These are phyloP conservation scores for Tenodera sinensis DNA, from an alignment of 2,888 invertebrate species.

Conservation along the genomic window DNA sequence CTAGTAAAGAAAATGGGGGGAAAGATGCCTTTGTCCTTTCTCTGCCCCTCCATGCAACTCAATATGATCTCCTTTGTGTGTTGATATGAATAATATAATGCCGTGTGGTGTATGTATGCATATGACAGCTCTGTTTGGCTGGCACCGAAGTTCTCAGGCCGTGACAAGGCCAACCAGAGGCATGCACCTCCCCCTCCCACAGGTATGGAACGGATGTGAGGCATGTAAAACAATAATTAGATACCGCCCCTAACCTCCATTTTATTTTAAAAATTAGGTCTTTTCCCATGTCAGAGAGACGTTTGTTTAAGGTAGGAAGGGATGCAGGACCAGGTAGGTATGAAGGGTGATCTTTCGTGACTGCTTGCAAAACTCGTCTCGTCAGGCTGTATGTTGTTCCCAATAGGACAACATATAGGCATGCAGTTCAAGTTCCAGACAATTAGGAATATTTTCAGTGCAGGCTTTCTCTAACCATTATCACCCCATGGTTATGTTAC, in stretches of 20 bases:
- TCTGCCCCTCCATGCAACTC: not conserved
- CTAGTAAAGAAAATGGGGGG: not conserved
- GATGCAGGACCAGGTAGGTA: not conserved
- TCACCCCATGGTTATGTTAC: no score
- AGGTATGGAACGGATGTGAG: not conserved
- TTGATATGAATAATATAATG: not conserved
- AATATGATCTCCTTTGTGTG: not conserved
- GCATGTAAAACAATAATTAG: not conserved
- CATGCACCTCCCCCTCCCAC: not conserved
- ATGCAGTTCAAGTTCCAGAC: no score
- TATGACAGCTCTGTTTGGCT: not conserved
- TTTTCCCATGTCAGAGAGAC: not conserved
- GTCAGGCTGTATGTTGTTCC: not conserved
- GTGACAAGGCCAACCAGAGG: conserved; percentile 14
- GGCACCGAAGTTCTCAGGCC: not conserved
- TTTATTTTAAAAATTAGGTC: not conserved
- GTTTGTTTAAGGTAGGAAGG: not conserved
- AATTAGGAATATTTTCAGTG: no score
- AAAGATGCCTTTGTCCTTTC: not conserved
- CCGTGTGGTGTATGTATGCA: not conserved
- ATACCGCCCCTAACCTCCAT: not conserved
- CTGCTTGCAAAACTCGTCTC: not conserved
- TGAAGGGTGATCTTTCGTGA: not conserved
- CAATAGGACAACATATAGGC: no score
- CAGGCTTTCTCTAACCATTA: no score